Conservation (phyloP, 2,113 vertebrate species). For the Sturnus vulgaris region DNA sequence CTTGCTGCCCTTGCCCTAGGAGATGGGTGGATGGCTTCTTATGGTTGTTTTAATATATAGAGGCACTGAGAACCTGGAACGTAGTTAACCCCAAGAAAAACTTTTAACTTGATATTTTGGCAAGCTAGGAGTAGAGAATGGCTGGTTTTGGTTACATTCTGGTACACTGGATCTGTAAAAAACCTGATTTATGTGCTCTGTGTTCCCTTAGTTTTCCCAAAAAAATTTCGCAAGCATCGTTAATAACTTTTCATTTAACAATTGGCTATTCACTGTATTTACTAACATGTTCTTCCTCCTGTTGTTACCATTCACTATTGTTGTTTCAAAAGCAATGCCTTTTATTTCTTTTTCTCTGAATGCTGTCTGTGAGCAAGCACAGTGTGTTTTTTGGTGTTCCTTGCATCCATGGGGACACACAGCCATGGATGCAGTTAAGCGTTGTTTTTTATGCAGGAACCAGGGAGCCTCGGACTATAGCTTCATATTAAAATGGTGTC, state of each 20-base stretch:
- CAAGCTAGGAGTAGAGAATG: background rate
- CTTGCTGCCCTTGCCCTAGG: background rate
- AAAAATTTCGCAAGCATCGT: background rate
- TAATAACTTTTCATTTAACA: background rate
- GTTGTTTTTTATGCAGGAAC: background rate
- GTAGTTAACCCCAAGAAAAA: background rate
- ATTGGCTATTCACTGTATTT: background rate
- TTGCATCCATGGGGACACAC: background rate
- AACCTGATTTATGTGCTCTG: background rate
- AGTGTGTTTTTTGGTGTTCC: background rate
- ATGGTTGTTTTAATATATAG: background rate
- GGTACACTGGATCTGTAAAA: background rate
- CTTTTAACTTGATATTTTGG: background rate
- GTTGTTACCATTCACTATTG: background rate
- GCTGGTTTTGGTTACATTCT: background rate
- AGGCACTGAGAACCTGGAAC: background rate
- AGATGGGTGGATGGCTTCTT: background rate
- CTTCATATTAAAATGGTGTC: background rate
- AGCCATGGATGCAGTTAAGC: background rate
- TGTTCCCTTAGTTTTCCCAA: background rate
- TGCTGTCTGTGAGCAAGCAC: background rate
- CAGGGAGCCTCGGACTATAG: rapidly evolving
- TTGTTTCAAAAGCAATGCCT: background rate
- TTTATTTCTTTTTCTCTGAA: background rate
- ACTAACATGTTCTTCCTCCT: background rate